These are phyloP conservation scores for Amphimallon solstitiale DNA, from an alignment of 2,888 invertebrate species.

Conservation along the genomic window DNA sequence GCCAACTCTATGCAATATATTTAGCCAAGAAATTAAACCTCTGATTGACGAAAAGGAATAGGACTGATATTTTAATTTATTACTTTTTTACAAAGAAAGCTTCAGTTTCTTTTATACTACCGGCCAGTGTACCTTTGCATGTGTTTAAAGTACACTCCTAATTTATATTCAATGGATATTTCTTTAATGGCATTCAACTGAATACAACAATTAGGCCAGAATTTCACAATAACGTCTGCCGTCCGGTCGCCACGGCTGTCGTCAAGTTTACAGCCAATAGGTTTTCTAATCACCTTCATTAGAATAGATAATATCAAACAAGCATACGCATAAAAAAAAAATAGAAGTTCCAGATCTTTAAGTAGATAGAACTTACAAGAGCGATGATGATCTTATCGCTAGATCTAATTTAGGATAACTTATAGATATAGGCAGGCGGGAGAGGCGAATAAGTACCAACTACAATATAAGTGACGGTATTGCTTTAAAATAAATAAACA, in stretches of 20 bases:
- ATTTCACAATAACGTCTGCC: slow-evolving; percentile 23
- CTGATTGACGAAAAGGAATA: too few relatives aligned
- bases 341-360: slow-evolving; percentile 21
- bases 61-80: too few relatives aligned
- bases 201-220: slow-evolving; percentile 28
- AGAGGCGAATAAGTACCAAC: too few relatives aligned
- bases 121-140: background rate
- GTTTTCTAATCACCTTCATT: slow-evolving; percentile 41
- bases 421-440: slow-evolving; percentile 9
- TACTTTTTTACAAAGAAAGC: too few relatives aligned
- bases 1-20: too few relatives aligned
- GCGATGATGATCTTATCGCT: slow-evolving; percentile 29
- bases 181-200: slow-evolving; percentile 17
- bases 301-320: slow-evolving; percentile 41
- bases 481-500: slow-evolving; percentile 38
- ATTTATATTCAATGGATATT: background rate
- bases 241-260: slow-evolving; percentile 26
- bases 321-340: slow-evolving; percentile 35
- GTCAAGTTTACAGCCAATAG: slow-evolving; percentile 37
- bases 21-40: too few relatives aligned
- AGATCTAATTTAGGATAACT: slow-evolving; percentile 39
- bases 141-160: background rate
- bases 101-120: slow-evolving; percentile 3
- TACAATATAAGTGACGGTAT: slow-evolving; percentile 5
- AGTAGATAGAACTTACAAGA: slow-evolving; percentile 24